These are phyloP conservation scores for Marronus borbonicus DNA, from an alignment of 2,888 invertebrate species.

Conservation along the genomic window DNA sequence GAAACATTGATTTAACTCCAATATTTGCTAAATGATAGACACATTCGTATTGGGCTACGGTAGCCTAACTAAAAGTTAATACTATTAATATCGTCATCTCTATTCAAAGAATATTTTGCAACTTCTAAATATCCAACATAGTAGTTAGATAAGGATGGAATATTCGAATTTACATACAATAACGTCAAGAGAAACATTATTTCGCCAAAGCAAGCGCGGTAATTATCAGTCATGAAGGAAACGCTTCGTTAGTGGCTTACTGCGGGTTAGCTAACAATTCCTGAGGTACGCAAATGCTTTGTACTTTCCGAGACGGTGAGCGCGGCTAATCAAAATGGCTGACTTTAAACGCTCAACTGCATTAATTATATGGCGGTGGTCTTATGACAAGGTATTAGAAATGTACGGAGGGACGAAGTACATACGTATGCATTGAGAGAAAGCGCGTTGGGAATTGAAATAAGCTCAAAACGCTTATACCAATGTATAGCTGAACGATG, in stretches of 20 bases:
- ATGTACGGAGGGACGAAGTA: neutral
- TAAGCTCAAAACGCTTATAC: neutral
- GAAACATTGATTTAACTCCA: too few relatives aligned
- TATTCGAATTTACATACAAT: neutral
- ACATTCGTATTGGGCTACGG: too few relatives aligned
- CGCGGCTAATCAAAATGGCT: slow-evolving; percentile 48
- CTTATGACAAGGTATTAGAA: slow-evolving; percentile 19
- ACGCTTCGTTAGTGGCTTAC: slow-evolving; percentile 55
- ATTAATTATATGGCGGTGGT: slow-evolving; percentile 45
- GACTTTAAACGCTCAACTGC: slow-evolving; percentile 47
- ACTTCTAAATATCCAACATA: neutral
- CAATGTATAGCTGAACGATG: neutral
- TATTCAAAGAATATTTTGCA: neutral
- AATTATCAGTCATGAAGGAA: slow-evolving; percentile 56
- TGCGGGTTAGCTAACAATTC: slow-evolving; percentile 53
- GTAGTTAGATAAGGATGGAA: slow-evolving; percentile 1
- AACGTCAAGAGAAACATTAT: slow-evolving; percentile 40
- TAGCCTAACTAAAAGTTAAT: neutral
- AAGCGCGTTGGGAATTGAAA: slow-evolving; percentile 16
- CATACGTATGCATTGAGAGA: neutral
- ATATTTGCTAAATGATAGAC: too few relatives aligned
- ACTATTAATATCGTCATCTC: neutral
- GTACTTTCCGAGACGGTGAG: slow-evolving; percentile 51
- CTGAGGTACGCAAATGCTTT: slow-evolving; percentile 51
- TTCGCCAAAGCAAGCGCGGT: slow-evolving; percentile 48